Evolutionary conservation across 2,888 invertebrate genomes (phyloP), one percentile per base, ranked within the genome.

Genomic region (Ophion slaviceki): DNA sequence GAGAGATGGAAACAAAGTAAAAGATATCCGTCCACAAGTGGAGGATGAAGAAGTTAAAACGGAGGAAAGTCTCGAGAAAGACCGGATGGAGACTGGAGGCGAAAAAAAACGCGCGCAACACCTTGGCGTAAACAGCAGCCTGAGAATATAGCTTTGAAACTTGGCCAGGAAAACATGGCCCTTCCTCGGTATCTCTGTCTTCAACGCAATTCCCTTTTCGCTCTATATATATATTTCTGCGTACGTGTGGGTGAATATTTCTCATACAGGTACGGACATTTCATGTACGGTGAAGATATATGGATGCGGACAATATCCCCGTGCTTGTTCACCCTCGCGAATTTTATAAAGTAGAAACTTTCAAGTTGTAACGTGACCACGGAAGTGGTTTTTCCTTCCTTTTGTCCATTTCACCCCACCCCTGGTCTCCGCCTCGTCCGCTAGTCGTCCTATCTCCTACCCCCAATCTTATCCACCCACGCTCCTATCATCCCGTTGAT

Each of bases 321-420:
- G 53, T 59, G 66, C 61, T 67, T 57, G 61, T 80, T 84, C 75
- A 28, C 75, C 66, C 76, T 72, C 77, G 74, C 77, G 86, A 77
- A 86, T 86, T 86, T 86, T 86, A 80, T 82, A 86, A 86, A 82
- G 80, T 86, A 74, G 80, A 86, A 86, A 86, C 77, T 86, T 86
- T 80, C 72, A 80, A 86, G 77, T 74, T 77, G 85, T 80, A 82
- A 80, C 82, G 82, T 57, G 72, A 77, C 82, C 85, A 77, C 80
- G 67, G 72, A 68, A 82, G 47, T 64, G 77, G 67, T 85, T 80
- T 85, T 70, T 47, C 71, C 59, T 64, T 47, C 67, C 67, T 80
- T 45, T 67, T 28, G 61, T 68, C 11, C 28, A 76, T 70, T 28
- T 80, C 36, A 0, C 64, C 77, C 61, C n/a, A n/a, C 77, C 53